Conservation (phyloP, 2,113 vertebrate genomes). For the Genyomyrus donnyi region DNA sequence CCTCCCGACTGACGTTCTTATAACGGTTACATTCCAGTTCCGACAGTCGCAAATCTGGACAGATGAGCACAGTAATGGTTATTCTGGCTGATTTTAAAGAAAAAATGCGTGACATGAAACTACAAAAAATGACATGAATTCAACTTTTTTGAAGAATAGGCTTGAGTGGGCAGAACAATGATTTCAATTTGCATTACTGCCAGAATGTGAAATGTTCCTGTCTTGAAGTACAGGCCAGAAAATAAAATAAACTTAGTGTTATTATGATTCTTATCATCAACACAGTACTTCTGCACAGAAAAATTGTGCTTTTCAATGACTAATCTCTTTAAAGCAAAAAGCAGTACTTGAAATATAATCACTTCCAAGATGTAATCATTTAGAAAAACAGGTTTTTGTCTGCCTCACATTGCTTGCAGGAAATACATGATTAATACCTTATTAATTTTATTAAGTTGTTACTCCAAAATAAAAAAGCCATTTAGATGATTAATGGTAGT, state of each 20-base stretch:
- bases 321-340: neutral
- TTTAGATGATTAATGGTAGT: neutral
- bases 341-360: neutral
- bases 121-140: neutral
- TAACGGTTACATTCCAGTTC: neutral
- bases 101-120: no score
- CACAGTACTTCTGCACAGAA: neutral
- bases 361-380: neutral
- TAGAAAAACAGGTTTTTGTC: neutral
- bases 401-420: neutral
- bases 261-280: neutral
- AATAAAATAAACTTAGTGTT: neutral
- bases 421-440: neutral
- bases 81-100: neutral
- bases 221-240: neutral
- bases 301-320: neutral
- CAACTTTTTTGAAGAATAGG: neutral
- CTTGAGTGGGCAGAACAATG: neutral
- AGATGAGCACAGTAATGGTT: neutral
- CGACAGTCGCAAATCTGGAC: neutral
- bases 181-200: neutral
- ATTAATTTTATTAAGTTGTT: neutral
- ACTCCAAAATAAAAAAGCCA: neutral
- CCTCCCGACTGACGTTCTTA: neutral
- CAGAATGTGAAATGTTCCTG: neutral